Base-by-base conservation (phyloP, 2,113 vertebrate species). In the Pterophyllum scalare region DNA sequence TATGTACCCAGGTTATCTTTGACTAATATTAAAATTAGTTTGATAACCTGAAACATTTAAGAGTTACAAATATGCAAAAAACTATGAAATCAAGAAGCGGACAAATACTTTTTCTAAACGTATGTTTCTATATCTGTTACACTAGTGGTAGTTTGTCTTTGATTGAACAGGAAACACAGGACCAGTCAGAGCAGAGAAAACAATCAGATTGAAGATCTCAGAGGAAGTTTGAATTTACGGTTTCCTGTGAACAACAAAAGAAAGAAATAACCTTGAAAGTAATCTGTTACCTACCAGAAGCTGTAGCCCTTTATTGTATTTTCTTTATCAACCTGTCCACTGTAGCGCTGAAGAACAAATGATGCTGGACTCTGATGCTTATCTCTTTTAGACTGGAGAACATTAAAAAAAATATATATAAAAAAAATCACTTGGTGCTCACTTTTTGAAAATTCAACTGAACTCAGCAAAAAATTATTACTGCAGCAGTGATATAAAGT, bases 321-420 rank as follows among this genome's bases (percentile, higher is more conserved):
- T 84, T 89, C 49, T 77, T 78, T 56, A 87, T 83, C 52, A 74
- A 40, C 78, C 46, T 81, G 70, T 46, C 43, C 59, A 60, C 38
- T 54, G 20, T 59, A 75, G 38, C 31, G 49, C 80, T 75, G 87
- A 87, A 88, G 87, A 85, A 90, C 89, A 82, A 88, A 88, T 70
- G 35, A 72, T 80, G 74, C 79, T 70, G 65, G 52, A 78, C 74
- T 86, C 78, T 26, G 22, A 70, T 67, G 20, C 60, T 80, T 84
- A 77, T 87, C 56, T 60, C 59, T 62, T 87, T 75, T 40, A 59
- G 43, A 76, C 52, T 52, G 40, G 60, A 57, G 33, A 85, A 72
- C 24, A 60, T 38, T 12, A 7, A 22, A 38, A 38, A 38, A 38
- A n/a, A n/a, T n/a, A n/a, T n/a, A n/a, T n/a, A n/a, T n/a, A n/a